Conservation (phyloP, 2,113 vertebrate genomes). For the Anarrhichthys ocellatus region DNA sequence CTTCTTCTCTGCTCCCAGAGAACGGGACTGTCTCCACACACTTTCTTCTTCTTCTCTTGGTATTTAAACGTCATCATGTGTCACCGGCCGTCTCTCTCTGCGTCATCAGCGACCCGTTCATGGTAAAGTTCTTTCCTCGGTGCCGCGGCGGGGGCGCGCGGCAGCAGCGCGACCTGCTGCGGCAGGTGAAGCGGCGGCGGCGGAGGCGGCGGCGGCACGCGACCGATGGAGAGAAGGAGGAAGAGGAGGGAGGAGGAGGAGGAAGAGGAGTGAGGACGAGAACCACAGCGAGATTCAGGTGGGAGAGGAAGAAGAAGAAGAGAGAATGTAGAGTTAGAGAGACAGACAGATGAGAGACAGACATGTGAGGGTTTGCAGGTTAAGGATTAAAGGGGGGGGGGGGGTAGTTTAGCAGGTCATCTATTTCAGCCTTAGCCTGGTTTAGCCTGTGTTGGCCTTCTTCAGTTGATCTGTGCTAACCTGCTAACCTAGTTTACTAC, state of each 20-base stretch:
- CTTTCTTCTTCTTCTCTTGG: background rate
- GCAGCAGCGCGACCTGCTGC: constrained; percentile 27
- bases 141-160: background rate
- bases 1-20: background rate
- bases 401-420: constrained; percentile 30
- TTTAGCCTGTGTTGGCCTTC: constrained; percentile 37
- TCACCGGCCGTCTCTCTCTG: background rate
- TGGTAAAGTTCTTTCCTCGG: constrained; percentile 56
- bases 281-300: constrained; percentile 53
- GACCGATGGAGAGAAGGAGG: constrained; percentile 3
- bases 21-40: too few relatives aligned
- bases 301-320: constrained; percentile 21
- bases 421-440: constrained; percentile 40
- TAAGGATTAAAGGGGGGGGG: background rate
- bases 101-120: background rate
- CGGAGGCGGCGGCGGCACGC: constrained; percentile 7
- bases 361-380: background rate
- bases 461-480: constrained; percentile 52
- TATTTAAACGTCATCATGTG: constrained; percentile 3
- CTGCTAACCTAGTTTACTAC: constrained; percentile 44
- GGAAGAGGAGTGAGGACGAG: constrained; percentile 39
- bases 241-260: constrained; percentile 35
- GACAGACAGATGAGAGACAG: background rate
- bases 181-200: constrained; percentile 48
- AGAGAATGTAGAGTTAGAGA: background rate